Percentiles rank a stretch among this genome's conserved stretches.
phyloP scores from a whole-genome alignment of 92 coral and sea anemone genomes.

The Parazoanthus atlanticus region DNA sequence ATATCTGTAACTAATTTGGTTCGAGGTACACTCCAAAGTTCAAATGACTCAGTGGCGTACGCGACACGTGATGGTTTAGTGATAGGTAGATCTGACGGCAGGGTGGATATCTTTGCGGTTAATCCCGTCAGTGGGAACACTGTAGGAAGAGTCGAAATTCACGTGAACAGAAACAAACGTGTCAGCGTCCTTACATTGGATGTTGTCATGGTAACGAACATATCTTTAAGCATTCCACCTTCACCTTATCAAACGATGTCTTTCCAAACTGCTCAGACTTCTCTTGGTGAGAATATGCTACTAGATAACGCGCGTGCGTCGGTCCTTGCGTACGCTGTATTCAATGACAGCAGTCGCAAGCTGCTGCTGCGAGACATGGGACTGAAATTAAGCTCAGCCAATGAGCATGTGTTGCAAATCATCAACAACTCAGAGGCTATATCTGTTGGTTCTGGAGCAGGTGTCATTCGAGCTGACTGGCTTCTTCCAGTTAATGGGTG shows the following conservation, averaged over 20 bases:
- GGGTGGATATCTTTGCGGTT: conserved; percentile 35
- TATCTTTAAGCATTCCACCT: conserved; percentile 49
- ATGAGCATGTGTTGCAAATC: conserved; percentile 55
- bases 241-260: conserved; percentile 60
- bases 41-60: conserved; percentile 37
- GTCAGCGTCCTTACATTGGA: conserved; percentile 52
- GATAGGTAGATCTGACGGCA: conserved; percentile 54
- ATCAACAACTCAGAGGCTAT: conserved; percentile 53
- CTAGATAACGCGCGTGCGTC: conserved; percentile 58
- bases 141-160: conserved; percentile 44
- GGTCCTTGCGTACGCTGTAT: conserved; percentile 51
- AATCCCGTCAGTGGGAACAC: conserved; percentile 31
- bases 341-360: conserved; percentile 57
- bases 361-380: conserved; percentile 41
- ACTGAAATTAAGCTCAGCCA: conserved; percentile 47
- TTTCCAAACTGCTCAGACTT: conserved; percentile 49
- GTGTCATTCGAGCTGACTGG: conserved; percentile 60
- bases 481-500: conserved; percentile 45
- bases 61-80: conserved; percentile 41
- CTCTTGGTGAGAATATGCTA: conserved; percentile 46
- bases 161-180: conserved; percentile 26
- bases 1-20: conserved; percentile 41
- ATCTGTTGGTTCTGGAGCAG: conserved; percentile 63
- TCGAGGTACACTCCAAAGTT: conserved; percentile 32
- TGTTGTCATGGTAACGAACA: conserved; percentile 57